phyloP scores from a whole-genome alignment of 2,113 vertebrate genomes.

The Ornithorhynchus anatinus region DNA sequence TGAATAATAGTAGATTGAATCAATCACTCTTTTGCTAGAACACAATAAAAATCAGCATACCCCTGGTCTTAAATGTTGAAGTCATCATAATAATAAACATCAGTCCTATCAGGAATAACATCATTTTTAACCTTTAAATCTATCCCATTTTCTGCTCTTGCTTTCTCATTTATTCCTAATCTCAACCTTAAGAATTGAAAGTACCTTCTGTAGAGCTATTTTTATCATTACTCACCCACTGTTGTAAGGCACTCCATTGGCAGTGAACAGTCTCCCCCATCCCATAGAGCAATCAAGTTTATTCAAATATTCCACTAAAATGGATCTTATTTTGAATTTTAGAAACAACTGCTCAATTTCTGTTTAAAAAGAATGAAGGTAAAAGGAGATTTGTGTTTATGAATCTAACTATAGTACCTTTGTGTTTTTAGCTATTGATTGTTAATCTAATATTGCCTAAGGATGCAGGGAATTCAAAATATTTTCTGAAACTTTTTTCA shows the following conservation, averaged over 20 bases:
- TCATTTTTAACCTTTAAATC: not conserved
- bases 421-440: too few relatives aligned
- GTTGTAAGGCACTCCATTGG: not conserved
- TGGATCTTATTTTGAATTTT: too few relatives aligned
- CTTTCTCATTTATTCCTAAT: not conserved
- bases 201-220: not conserved
- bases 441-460: too few relatives aligned
- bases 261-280: not conserved
- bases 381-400: too few relatives aligned
- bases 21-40: not conserved
- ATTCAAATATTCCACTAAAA: too few relatives aligned
- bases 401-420: too few relatives aligned
- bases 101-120: not conserved
- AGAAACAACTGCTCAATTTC: too few relatives aligned
- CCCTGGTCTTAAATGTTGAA: not conserved
- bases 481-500: too few relatives aligned
- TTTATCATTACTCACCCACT: not conserved
- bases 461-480: too few relatives aligned
- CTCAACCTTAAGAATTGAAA: not conserved
- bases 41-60: not conserved
- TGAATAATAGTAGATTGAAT: not conserved
- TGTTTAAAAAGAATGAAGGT: too few relatives aligned
- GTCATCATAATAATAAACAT: not conserved
- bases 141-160: not conserved
- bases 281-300: too few relatives aligned